Evolutionary conservation across 2,113 vertebrate genomes (phyloP), one percentile per base, ranked within the genome.

Genomic region (Macroglossus sobrinus): DNA sequence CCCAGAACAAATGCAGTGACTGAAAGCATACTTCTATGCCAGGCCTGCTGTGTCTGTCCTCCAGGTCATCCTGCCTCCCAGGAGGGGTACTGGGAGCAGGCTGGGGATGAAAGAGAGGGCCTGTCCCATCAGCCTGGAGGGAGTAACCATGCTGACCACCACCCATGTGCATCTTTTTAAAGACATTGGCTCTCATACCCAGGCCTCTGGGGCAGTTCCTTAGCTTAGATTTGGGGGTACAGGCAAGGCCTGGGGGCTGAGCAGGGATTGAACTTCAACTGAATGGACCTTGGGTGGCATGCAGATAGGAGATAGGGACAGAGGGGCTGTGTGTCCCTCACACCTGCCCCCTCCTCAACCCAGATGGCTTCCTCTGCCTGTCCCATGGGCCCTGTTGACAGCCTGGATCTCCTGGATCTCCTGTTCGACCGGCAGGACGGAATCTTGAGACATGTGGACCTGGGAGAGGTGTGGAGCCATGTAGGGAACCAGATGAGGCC

Each of bases 351-450:
- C 33, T 81, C 30, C n/a, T 28, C 0, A 0, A 9, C 66, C n/a
- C 76, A 97, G 98, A 96, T 98, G 98, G 86, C 97, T 91, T 97
- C 98, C 96, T 94, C 98, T 93, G 95, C 93, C 11, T 84, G 91
- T 4, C 35, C 92, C 91, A 0, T 97, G 97, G 97, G 97, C 97
- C 92, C 86, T 89, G 78, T 98, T 0, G 94, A 98, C 76, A 98
- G 98, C 96, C 97, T 99, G 7, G 99, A 99, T 74, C 98, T 99
- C 63, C 97, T 99, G 50, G 99, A 99, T 81, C 98, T 99, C 71
- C 98, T 99, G 26, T 99, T 99, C 21, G 99, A 99, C 97, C 97
- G 97, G 55, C 99, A 99, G 69, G 99, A 99, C 0, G 99, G 99
- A 35, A 98, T 99, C 95, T 99, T 99, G 35, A 97, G 98, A 0